Evolutionary conservation across 2,888 invertebrate species (phyloP).

Genomic region (Prenolepis imparis): DNA sequence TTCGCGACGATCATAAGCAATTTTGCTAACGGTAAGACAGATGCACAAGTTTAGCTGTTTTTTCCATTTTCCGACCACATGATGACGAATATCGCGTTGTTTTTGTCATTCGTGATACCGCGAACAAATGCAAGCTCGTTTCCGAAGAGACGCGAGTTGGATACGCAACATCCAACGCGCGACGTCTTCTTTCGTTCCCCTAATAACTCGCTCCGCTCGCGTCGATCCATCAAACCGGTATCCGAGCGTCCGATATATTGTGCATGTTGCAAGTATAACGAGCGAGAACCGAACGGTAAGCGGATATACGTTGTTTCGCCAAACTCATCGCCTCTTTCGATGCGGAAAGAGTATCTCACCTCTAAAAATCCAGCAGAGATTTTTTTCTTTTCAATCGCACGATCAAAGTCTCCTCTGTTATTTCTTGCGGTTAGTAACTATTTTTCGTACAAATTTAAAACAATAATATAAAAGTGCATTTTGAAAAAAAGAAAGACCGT

Average conservation of each 20-base stretch:
- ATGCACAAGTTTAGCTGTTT: not conserved
- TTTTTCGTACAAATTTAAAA: not conserved
- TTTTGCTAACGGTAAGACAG: not conserved
- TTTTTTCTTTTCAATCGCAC: no score
- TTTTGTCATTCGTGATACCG: not conserved
- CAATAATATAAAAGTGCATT: not conserved
- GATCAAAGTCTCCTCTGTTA: not conserved
- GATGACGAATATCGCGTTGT: not conserved
- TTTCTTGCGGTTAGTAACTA: not conserved
- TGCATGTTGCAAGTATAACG: conserved; percentile 21
- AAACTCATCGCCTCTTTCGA: not conserved
- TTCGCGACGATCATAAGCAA: not conserved
- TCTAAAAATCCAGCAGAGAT: not conserved
- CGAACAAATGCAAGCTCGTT: conserved; percentile 24
- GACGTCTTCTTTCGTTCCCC: conserved; percentile 37
- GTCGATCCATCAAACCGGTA: conserved; percentile 49
- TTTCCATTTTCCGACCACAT: not conserved
- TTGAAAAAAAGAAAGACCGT: not conserved
- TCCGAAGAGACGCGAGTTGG: not conserved
- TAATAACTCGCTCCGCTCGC: conserved; percentile 26
- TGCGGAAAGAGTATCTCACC: not conserved
- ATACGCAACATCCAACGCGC: conserved; percentile 7
- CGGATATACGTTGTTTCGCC: not conserved
- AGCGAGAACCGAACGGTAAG: conserved; percentile 13
- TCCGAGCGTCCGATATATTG: conserved; percentile 31